These are phyloP conservation scores for Lepidotrigona ventralis DNA, from an alignment of 1,140 invertebrate genomes.

Conservation along the genomic window DNA sequence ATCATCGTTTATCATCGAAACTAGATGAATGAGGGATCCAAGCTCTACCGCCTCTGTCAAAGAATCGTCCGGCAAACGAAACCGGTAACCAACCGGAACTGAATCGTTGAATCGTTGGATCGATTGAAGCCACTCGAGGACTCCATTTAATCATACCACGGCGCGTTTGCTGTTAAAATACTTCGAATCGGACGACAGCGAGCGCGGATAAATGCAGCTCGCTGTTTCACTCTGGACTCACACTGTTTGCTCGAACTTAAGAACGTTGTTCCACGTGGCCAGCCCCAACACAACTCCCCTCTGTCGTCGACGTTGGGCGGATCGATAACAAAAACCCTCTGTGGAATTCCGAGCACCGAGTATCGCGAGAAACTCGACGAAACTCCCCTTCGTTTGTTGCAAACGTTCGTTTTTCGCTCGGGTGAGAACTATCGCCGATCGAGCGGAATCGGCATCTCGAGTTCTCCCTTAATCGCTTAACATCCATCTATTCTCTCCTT, in stretches of 20 bases:
- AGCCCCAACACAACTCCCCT: background rate
- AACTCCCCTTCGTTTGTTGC: background rate
- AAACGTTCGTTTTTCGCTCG: no score
- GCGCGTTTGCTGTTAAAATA: background rate
- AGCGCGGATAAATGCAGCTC: background rate
- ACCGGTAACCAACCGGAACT: no score
- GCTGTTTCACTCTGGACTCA: background rate
- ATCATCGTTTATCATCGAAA: no score
- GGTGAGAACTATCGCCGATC: background rate
- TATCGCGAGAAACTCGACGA: no score
- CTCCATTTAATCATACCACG: constrained; percentile 17
- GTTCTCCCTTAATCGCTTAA: background rate
- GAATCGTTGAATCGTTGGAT: background rate
- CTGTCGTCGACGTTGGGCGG: background rate
- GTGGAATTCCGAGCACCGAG: background rate
- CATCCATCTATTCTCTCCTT: background rate
- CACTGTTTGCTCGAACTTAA: constrained; percentile 23
- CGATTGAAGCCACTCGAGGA: constrained; percentile 11
- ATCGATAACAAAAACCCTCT: background rate
- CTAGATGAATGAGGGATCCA: no score
- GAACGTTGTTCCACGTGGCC: constrained; percentile 26
- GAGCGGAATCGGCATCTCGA: background rate
- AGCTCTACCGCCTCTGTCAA: no score
- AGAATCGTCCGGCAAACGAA: no score
- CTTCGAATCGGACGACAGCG: background rate